phyloP scores from a whole-genome alignment of 2,888 invertebrate species.

The Leucania comma region DNA sequence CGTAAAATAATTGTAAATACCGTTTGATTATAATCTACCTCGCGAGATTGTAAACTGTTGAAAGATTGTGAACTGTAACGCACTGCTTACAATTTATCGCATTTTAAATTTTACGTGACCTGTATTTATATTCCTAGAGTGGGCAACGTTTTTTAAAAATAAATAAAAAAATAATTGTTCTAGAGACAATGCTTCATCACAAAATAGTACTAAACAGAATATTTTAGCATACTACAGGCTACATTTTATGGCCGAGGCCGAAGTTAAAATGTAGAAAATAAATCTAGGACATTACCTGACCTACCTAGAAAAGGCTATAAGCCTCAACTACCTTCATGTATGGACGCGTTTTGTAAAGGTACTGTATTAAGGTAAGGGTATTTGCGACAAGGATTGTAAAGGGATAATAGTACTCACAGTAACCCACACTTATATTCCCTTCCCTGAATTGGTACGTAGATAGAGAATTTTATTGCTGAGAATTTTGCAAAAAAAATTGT shows the following conservation, averaged over 20 bases:
- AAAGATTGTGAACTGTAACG: too few species aligned
- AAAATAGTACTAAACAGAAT: not conserved
- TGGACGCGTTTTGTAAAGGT: slow-evolving; percentile 25
- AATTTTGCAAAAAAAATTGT: too few species aligned
- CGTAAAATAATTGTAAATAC: too few species aligned
- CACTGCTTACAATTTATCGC: too few species aligned
- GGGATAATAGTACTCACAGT: not conserved
- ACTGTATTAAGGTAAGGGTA: slow-evolving; percentile 1
- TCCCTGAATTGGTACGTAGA: not conserved
- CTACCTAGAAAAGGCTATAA: slow-evolving; percentile 13
- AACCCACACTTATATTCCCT: too few species aligned
- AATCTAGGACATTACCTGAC: slow-evolving; percentile 16
- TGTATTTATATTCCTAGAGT: too few species aligned
- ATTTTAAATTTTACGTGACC: too few species aligned
- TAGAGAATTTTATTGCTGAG: too few species aligned
- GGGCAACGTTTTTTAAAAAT: too few species aligned
- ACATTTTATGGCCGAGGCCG: slow-evolving; percentile 21
- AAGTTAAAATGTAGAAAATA: slow-evolving; percentile 25
- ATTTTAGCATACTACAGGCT: slow-evolving; percentile 15
- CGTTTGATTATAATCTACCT: too few species aligned
- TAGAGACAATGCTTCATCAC: slow-evolving; percentile 3
- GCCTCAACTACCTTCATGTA: not conserved
- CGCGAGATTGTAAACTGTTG: too few species aligned
- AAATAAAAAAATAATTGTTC: slow-evolving; percentile 8
- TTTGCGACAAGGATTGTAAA: not conserved